A percentile compares a stretch with the other conserved stretches of the same genome.
These are phyloP conservation scores for Eleginops maclovinus DNA, from an alignment of 2,113 vertebrate species.

Conservation along the genomic window DNA sequence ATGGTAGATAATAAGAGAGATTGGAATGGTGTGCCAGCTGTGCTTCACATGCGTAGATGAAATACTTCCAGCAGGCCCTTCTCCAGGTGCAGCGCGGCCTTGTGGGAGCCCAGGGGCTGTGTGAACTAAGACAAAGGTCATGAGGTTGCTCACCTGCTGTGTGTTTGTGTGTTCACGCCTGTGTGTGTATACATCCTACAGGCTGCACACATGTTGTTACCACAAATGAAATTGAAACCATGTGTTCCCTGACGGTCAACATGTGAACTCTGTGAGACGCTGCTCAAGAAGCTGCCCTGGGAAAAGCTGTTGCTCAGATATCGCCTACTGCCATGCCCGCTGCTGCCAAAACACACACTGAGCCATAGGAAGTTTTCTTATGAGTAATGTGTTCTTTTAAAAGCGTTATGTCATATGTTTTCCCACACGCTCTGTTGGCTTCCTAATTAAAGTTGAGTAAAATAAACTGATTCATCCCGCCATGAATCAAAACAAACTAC, in stretches of 20 bases:
- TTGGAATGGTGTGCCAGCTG: neutral
- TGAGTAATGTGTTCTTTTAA: constrained; percentile 55
- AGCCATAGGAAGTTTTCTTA: constrained; percentile 53
- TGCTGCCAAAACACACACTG: constrained; percentile 57
- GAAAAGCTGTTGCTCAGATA: constrained; percentile 54
- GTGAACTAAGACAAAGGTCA: constrained; percentile 61
- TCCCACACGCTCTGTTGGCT: neutral
- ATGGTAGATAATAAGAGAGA: neutral
- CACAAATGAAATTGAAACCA: constrained; percentile 61
- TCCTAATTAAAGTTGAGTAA: constrained; percentile 47
- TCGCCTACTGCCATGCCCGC: no score
- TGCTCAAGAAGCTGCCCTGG: constrained; percentile 37
- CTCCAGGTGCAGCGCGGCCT: constrained; percentile 38
- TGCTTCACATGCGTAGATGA: neutral
- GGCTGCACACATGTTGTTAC: constrained; percentile 38
- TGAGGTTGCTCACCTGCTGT: constrained; percentile 16
- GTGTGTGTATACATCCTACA: constrained; percentile 4
- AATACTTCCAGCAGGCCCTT: neutral
- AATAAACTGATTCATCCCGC: constrained; percentile 32
- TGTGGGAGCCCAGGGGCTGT: constrained; percentile 46
- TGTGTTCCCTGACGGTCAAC: constrained; percentile 50
- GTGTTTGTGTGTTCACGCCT: constrained; percentile 12
- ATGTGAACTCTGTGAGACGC: constrained; percentile 44
- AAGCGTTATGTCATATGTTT: constrained; percentile 41
- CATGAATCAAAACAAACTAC: constrained; percentile 45